These are phyloP conservation scores for Ptilonorhynchus violaceus DNA, from an alignment of 2,113 vertebrate species.

Conservation along the genomic window DNA sequence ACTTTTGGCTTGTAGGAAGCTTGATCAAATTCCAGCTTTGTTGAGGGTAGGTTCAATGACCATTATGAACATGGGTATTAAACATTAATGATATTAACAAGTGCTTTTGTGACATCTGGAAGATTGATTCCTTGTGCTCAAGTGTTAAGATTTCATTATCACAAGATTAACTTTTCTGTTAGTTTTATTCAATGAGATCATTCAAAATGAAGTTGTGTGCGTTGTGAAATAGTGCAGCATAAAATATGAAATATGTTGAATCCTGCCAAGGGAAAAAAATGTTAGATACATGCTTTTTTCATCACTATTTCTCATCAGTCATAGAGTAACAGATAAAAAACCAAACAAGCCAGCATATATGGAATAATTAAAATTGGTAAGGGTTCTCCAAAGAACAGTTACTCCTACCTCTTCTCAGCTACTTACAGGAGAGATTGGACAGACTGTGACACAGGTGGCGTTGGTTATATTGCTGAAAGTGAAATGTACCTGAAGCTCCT, in stretches of 20 bases:
- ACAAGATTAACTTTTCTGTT: background rate
- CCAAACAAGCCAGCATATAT: background rate
- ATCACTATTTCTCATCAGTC: background rate
- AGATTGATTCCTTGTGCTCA: slow-evolving; percentile 1
- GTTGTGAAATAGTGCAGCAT: background rate
- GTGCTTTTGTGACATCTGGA: background rate
- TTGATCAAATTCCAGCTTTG: background rate
- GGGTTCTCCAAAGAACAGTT: background rate
- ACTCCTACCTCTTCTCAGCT: background rate
- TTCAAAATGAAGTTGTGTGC: background rate
- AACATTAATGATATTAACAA: background rate
- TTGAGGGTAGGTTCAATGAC: background rate
- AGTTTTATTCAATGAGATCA: background rate
- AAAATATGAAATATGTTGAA: background rate
- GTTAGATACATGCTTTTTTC: background rate
- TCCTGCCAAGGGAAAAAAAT: background rate
- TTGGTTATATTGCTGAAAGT: background rate
- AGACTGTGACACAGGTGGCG: background rate
- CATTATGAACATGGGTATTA: background rate
- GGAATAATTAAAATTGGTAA: background rate
- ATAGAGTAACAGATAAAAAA: background rate
- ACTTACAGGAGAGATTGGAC: background rate
- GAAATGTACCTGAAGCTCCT: background rate
- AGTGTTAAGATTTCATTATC: background rate
- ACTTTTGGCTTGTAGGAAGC: background rate